These are phyloP conservation scores for Corbicula japonica DNA, from an alignment of 2,888 invertebrate species.

Conservation along the genomic window DNA sequence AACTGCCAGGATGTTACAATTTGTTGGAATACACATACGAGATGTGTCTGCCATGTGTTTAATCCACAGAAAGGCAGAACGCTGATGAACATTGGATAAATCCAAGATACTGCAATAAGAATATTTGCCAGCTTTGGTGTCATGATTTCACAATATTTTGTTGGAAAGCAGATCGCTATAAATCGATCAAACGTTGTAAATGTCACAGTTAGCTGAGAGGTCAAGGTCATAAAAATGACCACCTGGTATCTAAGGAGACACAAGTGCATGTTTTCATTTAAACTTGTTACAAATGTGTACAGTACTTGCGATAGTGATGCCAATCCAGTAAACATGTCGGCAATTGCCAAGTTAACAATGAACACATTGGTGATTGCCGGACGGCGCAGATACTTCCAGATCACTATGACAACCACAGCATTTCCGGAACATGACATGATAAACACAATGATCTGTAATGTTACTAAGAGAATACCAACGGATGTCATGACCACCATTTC, in stretches of 20 bases:
- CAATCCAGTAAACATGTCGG: conserved; percentile 63
- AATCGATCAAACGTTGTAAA: conserved; percentile 68
- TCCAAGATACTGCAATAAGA: conserved; percentile 51
- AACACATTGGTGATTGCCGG: conserved; percentile 49
- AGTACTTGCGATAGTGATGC: conserved; percentile 54
- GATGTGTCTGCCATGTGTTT: conserved; percentile 41
- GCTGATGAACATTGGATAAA: conserved; percentile 38
- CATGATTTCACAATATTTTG: conserved; percentile 51
- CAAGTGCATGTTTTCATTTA: conserved; percentile 36
- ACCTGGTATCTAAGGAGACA: conserved; percentile 65
- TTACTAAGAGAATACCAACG: conserved; percentile 41
- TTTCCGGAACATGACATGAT: conserved; percentile 60
- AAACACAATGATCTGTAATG: conserved; percentile 59
- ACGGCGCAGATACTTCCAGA: conserved; percentile 48
- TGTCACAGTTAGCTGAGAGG: conserved; percentile 62
- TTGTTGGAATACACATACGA: conserved; percentile 44
- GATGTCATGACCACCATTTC: not conserved
- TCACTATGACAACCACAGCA: conserved; percentile 56
- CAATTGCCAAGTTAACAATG: conserved; percentile 65
- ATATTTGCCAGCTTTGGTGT: conserved; percentile 24
- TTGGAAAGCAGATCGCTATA: conserved; percentile 63
- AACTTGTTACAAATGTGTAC: conserved; percentile 46
- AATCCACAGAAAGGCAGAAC: conserved; percentile 48
- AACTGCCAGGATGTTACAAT: conserved; percentile 35
- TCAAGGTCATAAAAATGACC: conserved; percentile 59